A percentile compares a stretch with the other conserved stretches of the same genome.
Conservation (phyloP, 1,140 invertebrate species). For the Bombus haemorrhoidalis region DNA sequence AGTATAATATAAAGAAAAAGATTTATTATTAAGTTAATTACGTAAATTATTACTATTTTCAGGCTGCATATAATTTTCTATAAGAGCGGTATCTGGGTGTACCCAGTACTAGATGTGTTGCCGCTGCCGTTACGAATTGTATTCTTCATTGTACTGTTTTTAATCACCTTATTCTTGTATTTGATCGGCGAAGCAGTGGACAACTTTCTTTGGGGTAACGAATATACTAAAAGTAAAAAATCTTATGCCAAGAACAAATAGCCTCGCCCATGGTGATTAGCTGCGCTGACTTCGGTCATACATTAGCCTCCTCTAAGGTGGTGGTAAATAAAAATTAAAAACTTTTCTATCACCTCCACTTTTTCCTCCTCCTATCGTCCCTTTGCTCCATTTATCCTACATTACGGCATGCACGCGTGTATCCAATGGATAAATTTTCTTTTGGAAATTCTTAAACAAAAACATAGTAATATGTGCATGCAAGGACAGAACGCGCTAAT, state of each 20-base stretch:
- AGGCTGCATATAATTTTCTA: constrained; percentile 89
- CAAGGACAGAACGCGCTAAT: background rate
- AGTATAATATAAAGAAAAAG: background rate
- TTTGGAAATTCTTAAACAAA: background rate
- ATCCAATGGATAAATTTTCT: constrained; percentile 7
- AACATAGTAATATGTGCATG: constrained; percentile 53
- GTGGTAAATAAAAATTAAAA: constrained; percentile 72
- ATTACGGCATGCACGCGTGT: constrained; percentile 52
- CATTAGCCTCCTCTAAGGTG: constrained; percentile 62
- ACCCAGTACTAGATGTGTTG: constrained; percentile 91
- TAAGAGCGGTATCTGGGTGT: constrained; percentile 91
- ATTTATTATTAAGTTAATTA: background rate
- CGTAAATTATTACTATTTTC: constrained; percentile 49
- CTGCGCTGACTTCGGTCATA: constrained; percentile 61
- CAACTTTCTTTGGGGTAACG: constrained; percentile 87
- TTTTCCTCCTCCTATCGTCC: background rate
- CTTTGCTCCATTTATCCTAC: background rate
- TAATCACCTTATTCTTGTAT: constrained; percentile 85
- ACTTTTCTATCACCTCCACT: constrained; percentile 26
- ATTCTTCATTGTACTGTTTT: constrained; percentile 87
- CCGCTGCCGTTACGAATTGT: constrained; percentile 86
- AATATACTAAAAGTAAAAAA: constrained; percentile 80
- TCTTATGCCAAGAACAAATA: constrained; percentile 77
- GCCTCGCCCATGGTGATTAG: constrained; percentile 67
- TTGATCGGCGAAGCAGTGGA: constrained; percentile 88